These are phyloP conservation scores for Rhinichthys osculus DNA, from an alignment of 2,797 vertebrate genomes.

Conservation along the genomic window DNA sequence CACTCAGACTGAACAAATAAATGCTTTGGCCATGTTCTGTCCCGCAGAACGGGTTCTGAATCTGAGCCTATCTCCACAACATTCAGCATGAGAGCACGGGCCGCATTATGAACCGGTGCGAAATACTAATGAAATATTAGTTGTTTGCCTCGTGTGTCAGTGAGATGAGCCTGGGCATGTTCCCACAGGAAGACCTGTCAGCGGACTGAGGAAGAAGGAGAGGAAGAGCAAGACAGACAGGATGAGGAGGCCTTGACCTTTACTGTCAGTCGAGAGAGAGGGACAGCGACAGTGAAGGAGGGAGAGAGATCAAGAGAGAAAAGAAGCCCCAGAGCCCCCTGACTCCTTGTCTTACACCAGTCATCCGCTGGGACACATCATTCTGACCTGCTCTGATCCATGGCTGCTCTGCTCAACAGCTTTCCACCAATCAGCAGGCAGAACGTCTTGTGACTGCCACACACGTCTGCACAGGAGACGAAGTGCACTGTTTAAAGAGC, in stretches of 20 bases:
- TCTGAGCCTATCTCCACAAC: not conserved
- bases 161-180: constrained; percentile 66
- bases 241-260: constrained; percentile 79
- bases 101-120: constrained; percentile 61
- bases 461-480: not conserved
- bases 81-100: constrained; percentile 37
- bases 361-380: constrained; percentile 52
- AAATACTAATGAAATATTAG: constrained; percentile 84
- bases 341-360: constrained; percentile 46
- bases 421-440: constrained; percentile 20
- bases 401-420: constrained; percentile 45
- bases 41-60: not conserved
- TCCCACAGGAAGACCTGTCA: constrained; percentile 82
- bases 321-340: constrained; percentile 35
- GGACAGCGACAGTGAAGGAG: constrained; percentile 46
- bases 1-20: constrained; percentile 24
- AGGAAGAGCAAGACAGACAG: constrained; percentile 70
- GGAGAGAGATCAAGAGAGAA: constrained; percentile 19
- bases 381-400: constrained; percentile 45
- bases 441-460: not conserved
- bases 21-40: not conserved
- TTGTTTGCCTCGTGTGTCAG: constrained; percentile 73
- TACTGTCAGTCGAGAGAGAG: constrained; percentile 75
- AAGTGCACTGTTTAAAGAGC: not conserved
- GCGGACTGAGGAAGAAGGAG: constrained; percentile 28